Percentiles rank a stretch among this genome's conserved stretches.
Evolutionary conservation across 2,888 invertebrate genomes (phyloP).

Genomic region (Priocnemis perturbator): DNA sequence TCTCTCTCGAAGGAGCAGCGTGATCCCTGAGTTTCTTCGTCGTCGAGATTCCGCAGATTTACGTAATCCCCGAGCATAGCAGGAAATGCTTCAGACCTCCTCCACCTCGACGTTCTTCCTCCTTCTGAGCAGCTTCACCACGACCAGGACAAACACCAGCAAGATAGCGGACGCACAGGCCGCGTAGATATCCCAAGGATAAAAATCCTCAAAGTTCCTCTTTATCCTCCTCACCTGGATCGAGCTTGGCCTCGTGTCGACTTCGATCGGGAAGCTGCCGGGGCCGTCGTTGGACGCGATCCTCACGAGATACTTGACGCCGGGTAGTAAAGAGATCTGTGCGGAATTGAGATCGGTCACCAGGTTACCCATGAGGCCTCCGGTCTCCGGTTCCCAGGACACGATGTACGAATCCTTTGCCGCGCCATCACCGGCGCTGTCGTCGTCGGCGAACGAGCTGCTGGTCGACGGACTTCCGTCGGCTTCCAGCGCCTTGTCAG

Average conservation of each 20-base stretch:
- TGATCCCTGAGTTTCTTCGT: constrained; percentile 6
- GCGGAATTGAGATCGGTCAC: constrained; percentile 69
- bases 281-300: constrained; percentile 72
- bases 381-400: constrained; percentile 72
- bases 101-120: constrained; percentile 54
- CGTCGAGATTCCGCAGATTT: background rate
- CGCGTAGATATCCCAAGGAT: constrained; percentile 58
- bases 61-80: background rate
- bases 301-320: constrained; percentile 70
- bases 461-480: constrained; percentile 57
- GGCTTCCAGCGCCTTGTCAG: constrained; percentile 45
- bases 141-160: constrained; percentile 42
- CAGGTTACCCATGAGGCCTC: constrained; percentile 72
- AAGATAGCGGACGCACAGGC: constrained; percentile 53
- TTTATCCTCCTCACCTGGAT: constrained; percentile 60
- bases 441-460: constrained; percentile 41
- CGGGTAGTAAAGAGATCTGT: constrained; percentile 71
- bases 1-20: too few species aligned
- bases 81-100: constrained; percentile 45
- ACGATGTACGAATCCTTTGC: constrained; percentile 65
- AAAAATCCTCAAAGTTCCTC: constrained; percentile 51
- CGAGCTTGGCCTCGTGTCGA: constrained; percentile 65
- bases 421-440: constrained; percentile 24
- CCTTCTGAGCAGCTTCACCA: constrained; percentile 46
- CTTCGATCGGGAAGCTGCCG: constrained; percentile 71